phyloP scores from a whole-genome alignment of 2,888 invertebrate genomes.

The Emmelina monodactyla region DNA sequence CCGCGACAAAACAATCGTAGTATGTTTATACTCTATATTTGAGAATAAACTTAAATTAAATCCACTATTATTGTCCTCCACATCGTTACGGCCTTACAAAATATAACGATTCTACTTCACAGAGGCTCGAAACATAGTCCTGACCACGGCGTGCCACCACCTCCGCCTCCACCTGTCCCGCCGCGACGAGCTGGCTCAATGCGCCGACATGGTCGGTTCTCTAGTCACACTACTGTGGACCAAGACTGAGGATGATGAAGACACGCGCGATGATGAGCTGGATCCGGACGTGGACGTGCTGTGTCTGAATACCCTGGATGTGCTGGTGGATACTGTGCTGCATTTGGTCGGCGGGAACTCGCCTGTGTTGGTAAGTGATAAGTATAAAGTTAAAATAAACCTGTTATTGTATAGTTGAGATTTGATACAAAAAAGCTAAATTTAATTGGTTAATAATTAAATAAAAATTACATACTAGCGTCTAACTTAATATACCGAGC shows the following conservation, averaged over 20 bases:
- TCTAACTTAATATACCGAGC: no score
- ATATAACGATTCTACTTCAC: slow-evolving; percentile 15
- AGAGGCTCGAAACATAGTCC: slow-evolving; percentile 86
- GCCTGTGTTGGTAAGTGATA: slow-evolving; percentile 69
- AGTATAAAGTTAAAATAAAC: no score
- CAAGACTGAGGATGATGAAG: slow-evolving; percentile 56
- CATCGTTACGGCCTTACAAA: no score
- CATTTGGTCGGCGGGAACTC: slow-evolving; percentile 81
- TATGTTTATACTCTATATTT: no score
- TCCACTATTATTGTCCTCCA: no score
- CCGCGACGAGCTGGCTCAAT: slow-evolving; percentile 82
- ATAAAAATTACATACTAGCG: no score
- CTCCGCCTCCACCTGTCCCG: slow-evolving; percentile 82
- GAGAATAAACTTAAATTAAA: no score
- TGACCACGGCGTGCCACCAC: slow-evolving; percentile 86
- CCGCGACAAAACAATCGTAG: no score
- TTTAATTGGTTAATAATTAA: no score
- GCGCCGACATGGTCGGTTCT: slow-evolving; percentile 88
- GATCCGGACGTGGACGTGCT: slow-evolving; percentile 82
- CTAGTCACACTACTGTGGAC: slow-evolving; percentile 71
- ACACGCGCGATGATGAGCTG: slow-evolving; percentile 42
- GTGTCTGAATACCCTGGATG: slow-evolving; percentile 81
- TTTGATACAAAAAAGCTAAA: no score
- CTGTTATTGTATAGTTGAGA: no score
- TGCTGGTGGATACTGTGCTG: slow-evolving; percentile 84